Evolutionary conservation across 2,888 invertebrate genomes (phyloP), one percentile per base, ranked within the genome.

Genomic region (Plebejus melissa): DNA sequence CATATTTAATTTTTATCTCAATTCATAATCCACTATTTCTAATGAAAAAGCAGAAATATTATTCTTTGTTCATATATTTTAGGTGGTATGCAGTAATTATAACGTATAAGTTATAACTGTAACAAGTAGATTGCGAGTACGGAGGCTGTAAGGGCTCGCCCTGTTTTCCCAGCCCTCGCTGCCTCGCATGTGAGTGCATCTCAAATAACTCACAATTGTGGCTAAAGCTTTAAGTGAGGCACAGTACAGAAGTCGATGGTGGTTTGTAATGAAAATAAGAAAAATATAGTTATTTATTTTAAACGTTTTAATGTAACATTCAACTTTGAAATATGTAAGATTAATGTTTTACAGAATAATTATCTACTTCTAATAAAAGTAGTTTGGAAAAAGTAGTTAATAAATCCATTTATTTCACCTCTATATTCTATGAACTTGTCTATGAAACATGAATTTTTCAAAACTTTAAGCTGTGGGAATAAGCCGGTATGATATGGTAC

Each of bases 151-250:
- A 65, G 65, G 65, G 65, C 65, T 32, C 54, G 46, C 28, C 11
- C 72, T 54, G 54, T 72, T 71, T 71, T 71, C 71, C 46, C 71
- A 50, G 28, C 50, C 71, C 71, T 71, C 71, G 28, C 32, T 16
- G 28, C 32, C 72, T 54, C 32, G 28, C 28, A 72, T 32, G 50
- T 9, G 72, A 72, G 72, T 72, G 72, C 72, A 72, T 72, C 72
- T 50, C 72, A 72, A 72, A 72, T 50, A 72, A 72, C 32, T 72
- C 72, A 54, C 72, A 50, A 72, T 72, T 28, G 72, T 54, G 32
- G 72, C 32, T 50, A 72, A 71, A 50, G 32, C 72, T 54, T 54
- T 65, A 65, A 32, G 65, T 65, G 32, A 60, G 22, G 60, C 32
- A 65, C 65, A 32, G 32, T 65, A 65, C 65, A 32, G 32, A 65